Evolutionary conservation across 2,888 invertebrate species (phyloP), one percentile per base, ranked within the genome.

Genomic region (Drosophila phalerata): DNA sequence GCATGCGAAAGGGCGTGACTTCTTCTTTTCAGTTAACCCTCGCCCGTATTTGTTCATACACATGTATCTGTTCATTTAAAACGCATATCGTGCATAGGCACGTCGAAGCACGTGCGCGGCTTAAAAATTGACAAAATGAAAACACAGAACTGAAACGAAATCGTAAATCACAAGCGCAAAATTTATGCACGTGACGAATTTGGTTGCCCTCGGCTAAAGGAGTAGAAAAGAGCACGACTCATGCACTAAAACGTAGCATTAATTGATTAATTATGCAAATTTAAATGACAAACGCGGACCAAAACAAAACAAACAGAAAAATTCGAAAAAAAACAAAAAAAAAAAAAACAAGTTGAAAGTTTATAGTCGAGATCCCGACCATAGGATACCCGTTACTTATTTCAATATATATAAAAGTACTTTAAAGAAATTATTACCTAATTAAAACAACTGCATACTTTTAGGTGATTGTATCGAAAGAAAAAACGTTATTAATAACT

Each of bases 211-310:
- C 49, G 58, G 68, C 68, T 51, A 73, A 76, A 72, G 30, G 51
- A 49, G 58, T 51, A 17, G 45, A 52, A 49, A 58, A 37, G 38
- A 42, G 67, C 37, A 22, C 43, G 47, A 17, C 17, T 58, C 48
- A 55, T 55, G 38, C 60, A 70, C 69, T 51, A 52, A 83, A 78
- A 56, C 71, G 75, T 69, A 30, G 47, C 73, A 85, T 87, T 85
- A 83, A 83, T 81, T 87, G 87, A 83, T 83, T 81, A 87, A 83
- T 83, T 83, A 87, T 83, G 85, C 76, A 79, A 85, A 83, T 87
- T 73, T 58, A 66, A 67, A 63, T 66, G 74, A 47, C 78, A 68
- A 8, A 25, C 56, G n/a, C 60, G 47, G 66, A 15, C 43, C 51
- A 49, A 65, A 47, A 38, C 49, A 75, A 73, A 73, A 75, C 56